phyloP scores from a whole-genome alignment of 1,140 invertebrate species.

The Euwallacea fornicatus region DNA sequence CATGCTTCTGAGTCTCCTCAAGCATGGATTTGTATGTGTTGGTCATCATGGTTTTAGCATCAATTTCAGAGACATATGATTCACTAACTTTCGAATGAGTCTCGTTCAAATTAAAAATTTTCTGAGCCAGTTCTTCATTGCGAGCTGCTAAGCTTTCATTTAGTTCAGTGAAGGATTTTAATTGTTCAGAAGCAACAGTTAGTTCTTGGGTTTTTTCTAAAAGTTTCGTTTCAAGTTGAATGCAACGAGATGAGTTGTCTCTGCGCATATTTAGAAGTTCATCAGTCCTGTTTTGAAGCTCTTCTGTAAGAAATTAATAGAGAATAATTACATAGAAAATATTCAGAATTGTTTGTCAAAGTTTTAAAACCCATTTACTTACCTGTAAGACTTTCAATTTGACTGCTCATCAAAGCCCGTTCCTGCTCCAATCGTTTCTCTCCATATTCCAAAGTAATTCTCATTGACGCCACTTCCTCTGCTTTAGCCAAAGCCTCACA shows the following conservation, averaged over 20 bases:
- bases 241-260: slow-evolving; percentile 70
- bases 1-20: slow-evolving; percentile 75
- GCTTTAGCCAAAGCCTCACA: slow-evolving; percentile 78
- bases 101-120: slow-evolving; percentile 74
- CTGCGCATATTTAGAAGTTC: slow-evolving; percentile 75
- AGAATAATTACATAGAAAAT: not conserved
- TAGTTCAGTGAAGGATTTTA: slow-evolving; percentile 65
- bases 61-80: slow-evolving; percentile 80
- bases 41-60: slow-evolving; percentile 81
- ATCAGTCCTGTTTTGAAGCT: slow-evolving; percentile 72
- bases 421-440: slow-evolving; percentile 85
- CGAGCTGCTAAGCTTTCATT: slow-evolving; percentile 69
- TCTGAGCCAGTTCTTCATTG: slow-evolving; percentile 72
- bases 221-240: slow-evolving; percentile 76
- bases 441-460: slow-evolving; percentile 75
- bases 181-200: slow-evolving; percentile 63
- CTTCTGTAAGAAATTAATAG: slow-evolving; percentile 53
- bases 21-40: slow-evolving; percentile 80
- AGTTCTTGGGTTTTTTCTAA: slow-evolving; percentile 80
- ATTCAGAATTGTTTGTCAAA: not conserved
- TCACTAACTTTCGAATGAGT: slow-evolving; percentile 76
- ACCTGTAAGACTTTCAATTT: slow-evolving; percentile 70
- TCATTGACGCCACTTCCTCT: slow-evolving; percentile 78
- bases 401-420: slow-evolving; percentile 69
- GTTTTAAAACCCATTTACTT: slow-evolving; percentile 4